Percentiles rank a stretch among this genome's conserved stretches.
Evolutionary conservation across 2,113 vertebrate genomes (phyloP).

Genomic region (Silurus glanis): DNA sequence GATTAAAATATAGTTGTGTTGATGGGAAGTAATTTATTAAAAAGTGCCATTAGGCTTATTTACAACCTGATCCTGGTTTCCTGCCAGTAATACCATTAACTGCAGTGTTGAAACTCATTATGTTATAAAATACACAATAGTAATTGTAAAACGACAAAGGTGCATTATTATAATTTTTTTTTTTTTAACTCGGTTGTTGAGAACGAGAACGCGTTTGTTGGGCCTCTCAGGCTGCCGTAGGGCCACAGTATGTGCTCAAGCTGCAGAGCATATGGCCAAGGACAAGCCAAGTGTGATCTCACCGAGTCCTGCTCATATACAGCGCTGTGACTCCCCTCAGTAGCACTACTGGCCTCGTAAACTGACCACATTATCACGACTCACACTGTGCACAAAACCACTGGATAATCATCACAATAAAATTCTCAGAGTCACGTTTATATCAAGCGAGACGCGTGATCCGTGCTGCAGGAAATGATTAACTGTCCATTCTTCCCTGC

Average conservation of each 20-base stretch:
- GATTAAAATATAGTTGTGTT: conserved; percentile 78
- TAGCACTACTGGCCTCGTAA: not conserved
- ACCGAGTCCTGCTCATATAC: not conserved
- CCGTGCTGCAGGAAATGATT: not conserved
- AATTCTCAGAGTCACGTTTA: too few species aligned
- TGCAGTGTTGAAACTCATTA: conserved; percentile 71
- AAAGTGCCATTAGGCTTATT: conserved; percentile 71
- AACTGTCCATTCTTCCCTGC: not conserved
- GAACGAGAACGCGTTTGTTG: conserved; percentile 68
- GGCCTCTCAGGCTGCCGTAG: conserved; percentile 59
- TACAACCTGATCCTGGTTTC: conserved; percentile 70
- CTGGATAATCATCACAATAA: not conserved
- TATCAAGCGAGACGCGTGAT: not conserved
- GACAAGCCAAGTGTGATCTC: conserved; percentile 33
- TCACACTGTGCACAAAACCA: not conserved
- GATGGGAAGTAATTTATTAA: conserved; percentile 75
- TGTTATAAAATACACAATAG: conserved; percentile 74
- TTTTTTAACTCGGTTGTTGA: conserved; percentile 37
- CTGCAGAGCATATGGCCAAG: conserved; percentile 48
- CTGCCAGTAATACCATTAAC: conserved; percentile 75
- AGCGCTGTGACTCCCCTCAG: conserved; percentile 4
- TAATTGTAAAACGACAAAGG: conserved; percentile 72
- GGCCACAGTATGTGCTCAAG: conserved; percentile 18
- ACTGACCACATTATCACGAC: not conserved
- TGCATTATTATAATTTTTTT: conserved; percentile 60